Evolutionary conservation across 2,797 vertebrate genomes (phyloP).

Genomic region (Chloroceryle inda): DNA sequence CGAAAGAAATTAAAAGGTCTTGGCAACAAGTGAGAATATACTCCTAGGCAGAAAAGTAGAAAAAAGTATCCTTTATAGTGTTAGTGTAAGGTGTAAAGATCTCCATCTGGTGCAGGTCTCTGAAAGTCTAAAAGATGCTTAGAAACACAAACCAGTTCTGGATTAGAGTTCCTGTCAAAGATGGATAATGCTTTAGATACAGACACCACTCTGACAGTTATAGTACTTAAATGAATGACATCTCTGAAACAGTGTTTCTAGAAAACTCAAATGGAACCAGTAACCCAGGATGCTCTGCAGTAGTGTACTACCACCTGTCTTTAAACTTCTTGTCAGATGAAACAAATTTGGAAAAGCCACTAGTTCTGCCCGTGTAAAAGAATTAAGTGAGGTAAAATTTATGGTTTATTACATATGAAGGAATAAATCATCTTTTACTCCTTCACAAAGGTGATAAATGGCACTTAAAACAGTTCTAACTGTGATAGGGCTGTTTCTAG

Average conservation of each 20-base stretch:
- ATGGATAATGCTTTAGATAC: neutral
- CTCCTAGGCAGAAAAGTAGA: neutral
- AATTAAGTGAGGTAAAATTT: neutral
- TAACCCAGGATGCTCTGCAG: neutral
- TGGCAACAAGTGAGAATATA: neutral
- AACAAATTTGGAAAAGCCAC: neutral
- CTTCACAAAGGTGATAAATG: neutral
- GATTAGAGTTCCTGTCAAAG: neutral
- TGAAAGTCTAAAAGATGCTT: neutral
- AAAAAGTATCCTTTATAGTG: neutral
- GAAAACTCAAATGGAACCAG: neutral
- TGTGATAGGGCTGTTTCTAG: slow-evolving; percentile 8
- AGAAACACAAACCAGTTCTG: neutral
- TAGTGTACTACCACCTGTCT: neutral
- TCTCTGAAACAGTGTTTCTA: neutral
- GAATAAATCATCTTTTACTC: neutral
- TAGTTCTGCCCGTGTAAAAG: neutral
- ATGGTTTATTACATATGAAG: slow-evolving; percentile 8
- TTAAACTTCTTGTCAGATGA: neutral
- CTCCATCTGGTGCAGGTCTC: neutral
- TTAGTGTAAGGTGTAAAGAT: neutral
- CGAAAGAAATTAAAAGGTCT: neutral
- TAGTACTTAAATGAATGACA: neutral
- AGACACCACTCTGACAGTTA: neutral
- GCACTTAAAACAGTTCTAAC: slow-evolving; percentile 26